Conservation (phyloP, 2,888 invertebrate species). For the Eilema caniola region DNA sequence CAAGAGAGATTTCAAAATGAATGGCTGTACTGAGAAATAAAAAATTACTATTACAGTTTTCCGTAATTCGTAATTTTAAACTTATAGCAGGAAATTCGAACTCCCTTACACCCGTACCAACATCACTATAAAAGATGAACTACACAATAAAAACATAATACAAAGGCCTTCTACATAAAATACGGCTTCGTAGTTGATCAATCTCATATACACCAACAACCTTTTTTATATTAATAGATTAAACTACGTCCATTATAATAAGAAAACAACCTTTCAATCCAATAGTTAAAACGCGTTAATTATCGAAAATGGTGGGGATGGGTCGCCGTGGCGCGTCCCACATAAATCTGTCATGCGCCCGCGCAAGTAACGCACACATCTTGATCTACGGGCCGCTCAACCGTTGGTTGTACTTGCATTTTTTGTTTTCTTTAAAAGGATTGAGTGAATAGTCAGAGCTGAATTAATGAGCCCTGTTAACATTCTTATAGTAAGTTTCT, state of each 20-base stretch:
- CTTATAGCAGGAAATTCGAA: neutral
- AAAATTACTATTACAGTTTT: no score
- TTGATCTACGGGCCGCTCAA: constrained; percentile 68
- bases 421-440: constrained; percentile 29
- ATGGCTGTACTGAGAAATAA: no score
- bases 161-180: no score
- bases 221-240: neutral
- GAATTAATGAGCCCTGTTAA: constrained; percentile 30
- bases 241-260: neutral
- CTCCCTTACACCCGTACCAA: neutral
- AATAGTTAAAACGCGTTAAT: constrained; percentile 70
- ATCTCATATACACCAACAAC: neutral
- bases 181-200: neutral
- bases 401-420: constrained; percentile 36
- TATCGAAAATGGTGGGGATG: constrained; percentile 67
- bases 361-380: constrained; percentile 82
- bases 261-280: constrained; percentile 9
- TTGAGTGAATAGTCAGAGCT: constrained; percentile 28
- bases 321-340: constrained; percentile 64
- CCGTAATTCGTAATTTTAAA: no score
- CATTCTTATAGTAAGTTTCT: constrained; percentile 19
- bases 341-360: constrained; percentile 81
- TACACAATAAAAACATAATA: neutral
- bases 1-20: no score
- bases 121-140: neutral